Percentiles rank a stretch among this genome's conserved stretches.
These are phyloP conservation scores for Athripsodes cinereus DNA, from an alignment of 2,888 invertebrate genomes.

Conservation along the genomic window DNA sequence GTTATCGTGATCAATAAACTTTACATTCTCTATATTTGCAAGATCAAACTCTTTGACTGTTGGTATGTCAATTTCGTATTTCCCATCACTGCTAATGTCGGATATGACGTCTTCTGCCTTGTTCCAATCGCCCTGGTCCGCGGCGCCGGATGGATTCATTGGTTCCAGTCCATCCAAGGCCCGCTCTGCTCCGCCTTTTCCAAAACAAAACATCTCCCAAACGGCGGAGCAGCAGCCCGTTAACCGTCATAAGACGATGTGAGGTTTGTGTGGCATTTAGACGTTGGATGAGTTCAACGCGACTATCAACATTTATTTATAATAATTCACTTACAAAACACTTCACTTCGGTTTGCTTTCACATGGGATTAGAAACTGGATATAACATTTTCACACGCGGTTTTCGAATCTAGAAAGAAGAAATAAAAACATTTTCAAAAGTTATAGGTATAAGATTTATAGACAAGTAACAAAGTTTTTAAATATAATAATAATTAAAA, in stretches of 20 bases:
- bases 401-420: no score
- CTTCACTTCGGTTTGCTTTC: not conserved
- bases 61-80: constrained; percentile 26
- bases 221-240: constrained; percentile 26
- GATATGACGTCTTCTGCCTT: constrained; percentile 22
- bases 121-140: constrained; percentile 27
- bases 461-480: no score
- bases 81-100: constrained; percentile 27
- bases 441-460: no score
- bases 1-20: constrained; percentile 28
- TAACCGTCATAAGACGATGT: constrained; percentile 27
- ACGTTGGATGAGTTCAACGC: not conserved
- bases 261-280: constrained; percentile 24
- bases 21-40: constrained; percentile 19
- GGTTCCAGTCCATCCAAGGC: constrained; percentile 28
- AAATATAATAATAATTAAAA: no score
- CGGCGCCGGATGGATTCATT: constrained; percentile 29
- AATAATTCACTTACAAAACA: not conserved
- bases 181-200: constrained; percentile 20
- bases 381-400: not conserved
- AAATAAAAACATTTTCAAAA: no score
- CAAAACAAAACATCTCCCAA: constrained; percentile 26
- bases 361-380: not conserved
- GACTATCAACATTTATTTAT: not conserved
- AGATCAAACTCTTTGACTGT: constrained; percentile 22